Evolutionary conservation across 2,113 vertebrate species (phyloP).

Genomic region (Gallinago jamesoni): DNA sequence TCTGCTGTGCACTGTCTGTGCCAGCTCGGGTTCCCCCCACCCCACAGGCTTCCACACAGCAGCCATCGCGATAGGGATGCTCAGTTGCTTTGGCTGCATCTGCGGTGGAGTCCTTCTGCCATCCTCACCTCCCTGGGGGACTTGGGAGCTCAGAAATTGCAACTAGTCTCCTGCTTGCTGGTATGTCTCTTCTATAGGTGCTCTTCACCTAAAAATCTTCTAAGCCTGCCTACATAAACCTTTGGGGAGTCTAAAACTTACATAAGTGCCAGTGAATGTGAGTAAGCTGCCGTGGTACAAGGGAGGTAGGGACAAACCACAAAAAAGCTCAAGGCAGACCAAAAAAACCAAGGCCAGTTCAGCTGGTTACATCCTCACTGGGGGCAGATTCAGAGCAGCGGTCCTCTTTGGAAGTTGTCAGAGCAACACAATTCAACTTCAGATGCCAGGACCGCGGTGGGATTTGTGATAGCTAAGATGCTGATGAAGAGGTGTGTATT

Average conservation of each 20-base stretch:
- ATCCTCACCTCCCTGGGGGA: not conserved
- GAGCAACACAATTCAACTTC: not conserved
- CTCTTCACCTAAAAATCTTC: not conserved
- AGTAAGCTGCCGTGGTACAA: not conserved
- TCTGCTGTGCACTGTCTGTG: accelerated
- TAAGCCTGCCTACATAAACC: not conserved
- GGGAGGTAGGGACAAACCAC: not conserved
- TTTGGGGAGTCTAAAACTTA: not conserved
- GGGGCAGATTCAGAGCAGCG: accelerated
- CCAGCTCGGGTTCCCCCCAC: too few species aligned
- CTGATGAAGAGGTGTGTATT: not conserved
- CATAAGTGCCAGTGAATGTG: not conserved
- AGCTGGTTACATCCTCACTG: not conserved
- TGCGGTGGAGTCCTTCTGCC: not conserved
- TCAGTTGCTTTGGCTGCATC: not conserved
- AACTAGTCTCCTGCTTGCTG: accelerated
- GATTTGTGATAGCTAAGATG: not conserved
- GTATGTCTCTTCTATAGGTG: not conserved
- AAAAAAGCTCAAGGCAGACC: not conserved
- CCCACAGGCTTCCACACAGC: accelerated
- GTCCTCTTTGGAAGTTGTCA: not conserved
- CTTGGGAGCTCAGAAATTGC: not conserved
- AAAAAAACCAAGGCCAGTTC: not conserved
- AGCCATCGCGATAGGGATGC: accelerated
- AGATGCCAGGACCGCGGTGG: not conserved